Conservation (phyloP, 2,888 invertebrate species). For the Ochropleura plecta region DNA sequence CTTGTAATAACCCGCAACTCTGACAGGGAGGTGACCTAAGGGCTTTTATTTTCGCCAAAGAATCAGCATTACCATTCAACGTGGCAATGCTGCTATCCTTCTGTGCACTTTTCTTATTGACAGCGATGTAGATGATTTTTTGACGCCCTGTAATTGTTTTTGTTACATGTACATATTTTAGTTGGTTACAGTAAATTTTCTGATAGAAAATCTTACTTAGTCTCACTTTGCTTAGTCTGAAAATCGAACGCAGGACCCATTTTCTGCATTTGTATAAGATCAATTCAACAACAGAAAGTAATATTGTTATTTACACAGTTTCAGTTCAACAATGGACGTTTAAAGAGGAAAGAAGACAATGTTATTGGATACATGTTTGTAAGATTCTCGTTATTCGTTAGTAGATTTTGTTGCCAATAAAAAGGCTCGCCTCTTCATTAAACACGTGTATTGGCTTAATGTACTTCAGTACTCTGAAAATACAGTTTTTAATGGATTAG, state of each 20-base stretch:
- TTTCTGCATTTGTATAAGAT: neutral
- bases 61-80: too few relatives aligned
- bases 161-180: too few relatives aligned
- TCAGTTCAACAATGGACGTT: neutral
- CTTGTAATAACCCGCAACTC: too few relatives aligned
- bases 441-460: slow-evolving; percentile 32
- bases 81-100: too few relatives aligned
- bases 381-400: slow-evolving; percentile 14
- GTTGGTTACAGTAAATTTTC: too few relatives aligned
- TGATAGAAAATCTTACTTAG: neutral
- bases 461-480: neutral
- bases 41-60: too few relatives aligned
- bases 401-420: slow-evolving; percentile 1
- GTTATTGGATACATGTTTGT: slow-evolving; percentile 9
- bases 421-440: slow-evolving; percentile 22
- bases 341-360: neutral
- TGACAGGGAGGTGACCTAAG: too few relatives aligned
- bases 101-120: too few relatives aligned
- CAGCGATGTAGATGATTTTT: too few relatives aligned
- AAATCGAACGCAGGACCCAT: neutral
- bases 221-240: neutral
- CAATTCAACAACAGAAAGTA: neutral
- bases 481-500: neutral
- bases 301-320: neutral
- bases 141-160: too few relatives aligned